These are phyloP conservation scores for Condylura cristata DNA, from an alignment of 2,113 vertebrate genomes.

Conservation along the genomic window DNA sequence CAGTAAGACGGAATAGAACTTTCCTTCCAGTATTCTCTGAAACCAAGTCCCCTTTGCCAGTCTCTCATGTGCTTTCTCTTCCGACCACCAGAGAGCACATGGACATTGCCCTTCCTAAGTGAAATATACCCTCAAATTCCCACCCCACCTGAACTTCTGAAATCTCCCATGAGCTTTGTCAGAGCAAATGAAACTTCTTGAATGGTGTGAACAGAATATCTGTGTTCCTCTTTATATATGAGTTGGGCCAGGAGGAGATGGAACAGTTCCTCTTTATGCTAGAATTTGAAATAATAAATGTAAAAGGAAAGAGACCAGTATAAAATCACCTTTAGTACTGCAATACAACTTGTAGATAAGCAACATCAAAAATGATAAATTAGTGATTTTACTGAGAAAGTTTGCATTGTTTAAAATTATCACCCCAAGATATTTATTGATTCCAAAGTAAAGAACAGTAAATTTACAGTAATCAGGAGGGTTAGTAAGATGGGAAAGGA, in stretches of 20 bases:
- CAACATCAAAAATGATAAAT: not conserved
- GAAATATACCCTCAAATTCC: not conserved
- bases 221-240: not conserved
- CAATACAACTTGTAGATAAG: not conserved
- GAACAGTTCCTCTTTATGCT: not conserved
- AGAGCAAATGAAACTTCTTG: not conserved
- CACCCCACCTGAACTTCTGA: not conserved
- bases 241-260: not conserved
- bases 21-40: not conserved
- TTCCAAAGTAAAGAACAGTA: not conserved
- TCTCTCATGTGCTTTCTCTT: not conserved
- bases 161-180: not conserved
- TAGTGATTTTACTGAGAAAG: not conserved
- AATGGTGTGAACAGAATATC: not conserved
- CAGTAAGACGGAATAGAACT: not conserved
- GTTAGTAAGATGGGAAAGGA: not conserved
- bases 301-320: not conserved
- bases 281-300: not conserved
- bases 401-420: not conserved
- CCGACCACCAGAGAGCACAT: slow-evolving; percentile 20
- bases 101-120: not conserved
- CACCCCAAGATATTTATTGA: not conserved
- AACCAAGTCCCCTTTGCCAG: not conserved
- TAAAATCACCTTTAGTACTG: not conserved
- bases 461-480: not conserved